phyloP scores from a whole-genome alignment of 2,797 vertebrate genomes.

The Botia kubotai region DNA sequence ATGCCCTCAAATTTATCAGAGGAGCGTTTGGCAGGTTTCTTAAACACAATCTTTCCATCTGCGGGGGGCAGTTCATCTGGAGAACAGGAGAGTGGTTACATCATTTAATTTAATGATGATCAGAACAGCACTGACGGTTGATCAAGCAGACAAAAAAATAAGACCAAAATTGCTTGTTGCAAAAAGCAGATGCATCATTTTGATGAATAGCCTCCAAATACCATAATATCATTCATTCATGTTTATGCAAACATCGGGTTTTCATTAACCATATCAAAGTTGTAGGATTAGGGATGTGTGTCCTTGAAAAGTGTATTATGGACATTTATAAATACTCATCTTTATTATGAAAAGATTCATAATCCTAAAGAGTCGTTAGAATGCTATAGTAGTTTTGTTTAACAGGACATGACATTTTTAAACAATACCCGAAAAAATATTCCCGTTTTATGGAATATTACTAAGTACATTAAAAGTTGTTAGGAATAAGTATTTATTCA shows the following conservation, averaged over 20 bases:
- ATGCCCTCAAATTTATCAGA: constrained; percentile 88
- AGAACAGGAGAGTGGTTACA: constrained; percentile 24
- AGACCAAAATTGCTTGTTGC: background rate
- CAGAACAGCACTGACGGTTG: background rate
- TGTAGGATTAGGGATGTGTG: too few species aligned
- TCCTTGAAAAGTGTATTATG: too few species aligned
- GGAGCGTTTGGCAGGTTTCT: constrained; percentile 91
- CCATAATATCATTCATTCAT: background rate
- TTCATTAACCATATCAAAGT: too few species aligned
- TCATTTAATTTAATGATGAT: background rate
- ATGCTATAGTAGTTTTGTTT: too few species aligned
- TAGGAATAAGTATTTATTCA: background rate
- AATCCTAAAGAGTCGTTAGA: too few species aligned
- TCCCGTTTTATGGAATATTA: too few species aligned
- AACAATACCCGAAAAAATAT: too few species aligned
- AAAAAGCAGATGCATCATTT: background rate
- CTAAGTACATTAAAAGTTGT: background rate
- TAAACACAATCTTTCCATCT: constrained; percentile 93
- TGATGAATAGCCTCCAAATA: background rate
- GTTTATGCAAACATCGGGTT: too few species aligned
- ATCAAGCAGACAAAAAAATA: background rate
- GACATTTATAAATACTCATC: too few species aligned
- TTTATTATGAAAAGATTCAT: too few species aligned
- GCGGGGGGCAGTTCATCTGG: constrained; percentile 81
- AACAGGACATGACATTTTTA: too few species aligned